These are phyloP conservation scores for Apoda limacodes DNA, from an alignment of 2,888 invertebrate species.

Conservation along the genomic window DNA sequence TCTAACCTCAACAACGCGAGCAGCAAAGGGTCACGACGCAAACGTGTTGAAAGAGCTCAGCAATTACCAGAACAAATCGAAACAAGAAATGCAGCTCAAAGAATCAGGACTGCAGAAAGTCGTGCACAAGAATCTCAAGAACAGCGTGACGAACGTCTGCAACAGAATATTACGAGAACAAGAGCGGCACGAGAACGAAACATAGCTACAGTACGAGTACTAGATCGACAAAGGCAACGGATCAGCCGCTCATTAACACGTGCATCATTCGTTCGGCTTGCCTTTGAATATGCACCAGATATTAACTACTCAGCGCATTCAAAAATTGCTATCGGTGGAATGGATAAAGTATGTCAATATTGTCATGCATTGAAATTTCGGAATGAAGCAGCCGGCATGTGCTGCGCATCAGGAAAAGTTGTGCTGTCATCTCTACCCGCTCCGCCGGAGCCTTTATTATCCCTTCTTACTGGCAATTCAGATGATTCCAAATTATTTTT, in stretches of 20 bases:
- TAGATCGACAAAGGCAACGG: slow-evolving; percentile 18
- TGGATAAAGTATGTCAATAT: slow-evolving; percentile 22
- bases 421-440: slow-evolving; percentile 13
- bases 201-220: slow-evolving; percentile 20
- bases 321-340: slow-evolving; percentile 21
- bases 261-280: slow-evolving; percentile 22
- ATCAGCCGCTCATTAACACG: slow-evolving; percentile 22
- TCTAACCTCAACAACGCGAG: slow-evolving; percentile 24
- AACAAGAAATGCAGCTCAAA: slow-evolving; percentile 23
- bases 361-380: slow-evolving; percentile 15
- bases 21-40: slow-evolving; percentile 22
- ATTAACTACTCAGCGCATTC: slow-evolving; percentile 21
- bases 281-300: slow-evolving; percentile 22
- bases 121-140: slow-evolving; percentile 24
- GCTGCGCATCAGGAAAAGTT: slow-evolving; percentile 19
- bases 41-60: slow-evolving; percentile 23
- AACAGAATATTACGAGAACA: slow-evolving; percentile 20
- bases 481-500: slow-evolving; percentile 19
- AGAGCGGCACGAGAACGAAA: slow-evolving; percentile 24
- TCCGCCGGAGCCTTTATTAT: slow-evolving; percentile 16
- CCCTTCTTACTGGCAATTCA: slow-evolving; percentile 14
- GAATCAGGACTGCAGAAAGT: slow-evolving; percentile 18
- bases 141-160: slow-evolving; percentile 23
- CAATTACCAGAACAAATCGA: slow-evolving; percentile 20
- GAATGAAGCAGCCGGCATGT: slow-evolving; percentile 17